These are phyloP conservation scores for Polypedilum vanderplanki DNA, from an alignment of 1,140 invertebrate genomes.

Conservation along the genomic window DNA sequence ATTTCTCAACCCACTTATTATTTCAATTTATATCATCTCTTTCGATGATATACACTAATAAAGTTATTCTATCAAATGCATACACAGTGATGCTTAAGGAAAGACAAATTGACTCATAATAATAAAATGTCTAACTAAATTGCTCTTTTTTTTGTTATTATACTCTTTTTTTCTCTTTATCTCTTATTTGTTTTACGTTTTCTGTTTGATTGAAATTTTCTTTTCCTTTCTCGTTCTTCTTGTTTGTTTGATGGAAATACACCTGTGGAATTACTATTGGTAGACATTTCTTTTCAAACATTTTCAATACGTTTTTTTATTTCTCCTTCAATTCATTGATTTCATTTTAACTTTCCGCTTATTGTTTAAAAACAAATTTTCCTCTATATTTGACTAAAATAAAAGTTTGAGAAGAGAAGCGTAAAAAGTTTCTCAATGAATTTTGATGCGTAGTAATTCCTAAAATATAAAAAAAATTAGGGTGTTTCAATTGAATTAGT, in stretches of 20 bases:
- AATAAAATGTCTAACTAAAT: neutral
- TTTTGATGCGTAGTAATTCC: no score
- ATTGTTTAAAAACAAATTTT: no score
- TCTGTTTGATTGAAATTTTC: neutral
- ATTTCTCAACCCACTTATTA: neutral
- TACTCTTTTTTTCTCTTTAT: neutral
- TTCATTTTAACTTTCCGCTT: no score
- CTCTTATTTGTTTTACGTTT: neutral
- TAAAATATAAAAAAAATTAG: no score
- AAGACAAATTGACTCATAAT: constrained; percentile 14
- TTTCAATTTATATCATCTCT: neutral
- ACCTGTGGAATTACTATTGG: neutral
- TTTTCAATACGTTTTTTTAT: neutral
- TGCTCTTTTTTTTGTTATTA: neutral
- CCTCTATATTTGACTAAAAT: no score
- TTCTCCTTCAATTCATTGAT: neutral
- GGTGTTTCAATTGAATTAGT: no score
- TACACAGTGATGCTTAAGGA: neutral
- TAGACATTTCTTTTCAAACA: neutral
- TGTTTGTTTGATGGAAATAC: neutral
- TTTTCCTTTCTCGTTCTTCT: neutral
- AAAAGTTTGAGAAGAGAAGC: no score
- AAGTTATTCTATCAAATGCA: neutral
- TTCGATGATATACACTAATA: neutral
- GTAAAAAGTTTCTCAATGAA: no score